Percentiles rank a stretch among this genome's conserved stretches.
Conservation (phyloP, 1,140 invertebrate species). For the Ips typographus region DNA sequence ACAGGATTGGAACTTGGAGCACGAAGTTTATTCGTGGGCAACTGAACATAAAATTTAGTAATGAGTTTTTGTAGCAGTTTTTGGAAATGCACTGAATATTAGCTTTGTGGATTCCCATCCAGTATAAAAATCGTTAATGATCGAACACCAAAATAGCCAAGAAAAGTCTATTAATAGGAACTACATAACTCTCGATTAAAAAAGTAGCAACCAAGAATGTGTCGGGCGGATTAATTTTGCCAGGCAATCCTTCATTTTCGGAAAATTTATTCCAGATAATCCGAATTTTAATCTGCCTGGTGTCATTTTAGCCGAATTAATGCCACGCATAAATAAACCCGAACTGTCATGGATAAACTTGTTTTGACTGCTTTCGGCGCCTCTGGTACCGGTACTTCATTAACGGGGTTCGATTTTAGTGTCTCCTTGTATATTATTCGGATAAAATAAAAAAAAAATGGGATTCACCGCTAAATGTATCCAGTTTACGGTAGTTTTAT, state of each 20-base stretch:
- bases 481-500: no score
- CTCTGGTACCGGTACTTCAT: not conserved
- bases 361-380: not conserved
- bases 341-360: not conserved
- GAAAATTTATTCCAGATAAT: conserved; percentile 5
- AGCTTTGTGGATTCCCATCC: not conserved
- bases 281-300: not conserved
- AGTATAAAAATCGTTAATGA: not conserved
- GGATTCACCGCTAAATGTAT: no score
- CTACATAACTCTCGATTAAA: conserved; percentile 1
- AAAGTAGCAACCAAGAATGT: not conserved
- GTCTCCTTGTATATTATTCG: no score
- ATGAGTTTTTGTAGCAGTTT: not conserved
- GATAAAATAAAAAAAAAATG: no score
- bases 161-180: not conserved
- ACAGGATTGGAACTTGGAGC: not conserved
- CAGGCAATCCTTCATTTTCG: conserved; percentile 3
- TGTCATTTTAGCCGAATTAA: conserved; percentile 1
- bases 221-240: not conserved
- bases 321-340: not conserved
- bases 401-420: no score
- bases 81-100: not conserved
- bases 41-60: not conserved
- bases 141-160: not conserved
- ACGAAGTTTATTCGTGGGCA: not conserved